phyloP scores from a whole-genome alignment of 2,113 vertebrate genomes.

The Hemibagrus wyckioides region DNA sequence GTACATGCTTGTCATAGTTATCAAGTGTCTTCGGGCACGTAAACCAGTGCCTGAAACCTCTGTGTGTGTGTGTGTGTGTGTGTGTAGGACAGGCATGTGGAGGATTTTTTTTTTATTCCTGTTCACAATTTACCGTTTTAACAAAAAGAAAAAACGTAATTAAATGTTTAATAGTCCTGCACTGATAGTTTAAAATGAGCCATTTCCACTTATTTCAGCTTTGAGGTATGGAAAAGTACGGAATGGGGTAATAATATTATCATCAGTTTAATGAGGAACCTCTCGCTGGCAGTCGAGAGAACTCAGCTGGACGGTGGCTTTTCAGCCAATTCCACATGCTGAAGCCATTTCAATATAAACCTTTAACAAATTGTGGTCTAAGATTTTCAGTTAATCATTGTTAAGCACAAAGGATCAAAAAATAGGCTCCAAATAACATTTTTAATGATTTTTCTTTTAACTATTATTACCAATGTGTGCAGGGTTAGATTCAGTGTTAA shows the following conservation, averaged over 20 bases:
- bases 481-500: background rate
- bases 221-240: background rate
- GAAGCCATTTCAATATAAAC: background rate
- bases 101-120: background rate
- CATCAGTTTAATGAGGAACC: background rate
- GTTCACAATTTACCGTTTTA: background rate
- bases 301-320: background rate
- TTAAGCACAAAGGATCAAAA: background rate
- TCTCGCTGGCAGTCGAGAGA: background rate
- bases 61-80: too few relatives aligned
- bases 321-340: background rate
- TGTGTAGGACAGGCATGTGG: slow-evolving; percentile 16
- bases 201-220: background rate
- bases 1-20: background rate
- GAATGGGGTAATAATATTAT: background rate
- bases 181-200: background rate
- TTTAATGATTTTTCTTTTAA: background rate
- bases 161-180: background rate
- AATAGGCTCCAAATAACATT: background rate
- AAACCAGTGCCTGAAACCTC: background rate
- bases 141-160: too few relatives aligned
- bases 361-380: background rate
- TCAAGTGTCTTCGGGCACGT: background rate
- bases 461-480: background rate
- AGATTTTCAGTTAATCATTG: background rate